Conservation (phyloP, 1,140 invertebrate genomes). For the Saccostrea glomerata region DNA sequence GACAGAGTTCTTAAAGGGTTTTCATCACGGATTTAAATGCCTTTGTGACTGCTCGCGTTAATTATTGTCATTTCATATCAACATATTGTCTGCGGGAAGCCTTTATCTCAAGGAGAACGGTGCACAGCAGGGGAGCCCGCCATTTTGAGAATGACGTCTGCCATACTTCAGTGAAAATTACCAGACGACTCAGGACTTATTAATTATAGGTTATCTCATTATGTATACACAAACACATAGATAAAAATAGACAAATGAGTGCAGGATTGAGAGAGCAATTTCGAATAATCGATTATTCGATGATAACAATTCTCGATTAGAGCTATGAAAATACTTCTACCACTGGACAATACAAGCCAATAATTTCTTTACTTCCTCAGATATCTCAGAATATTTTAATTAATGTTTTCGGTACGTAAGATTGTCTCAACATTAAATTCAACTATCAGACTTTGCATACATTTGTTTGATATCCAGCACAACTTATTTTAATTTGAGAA, state of each 20-base stretch:
- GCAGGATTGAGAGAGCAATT: background rate
- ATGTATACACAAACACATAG: background rate
- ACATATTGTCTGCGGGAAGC: background rate
- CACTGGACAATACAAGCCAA: too few relatives aligned
- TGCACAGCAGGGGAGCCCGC: background rate
- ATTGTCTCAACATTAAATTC: too few relatives aligned
- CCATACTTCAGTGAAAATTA: background rate
- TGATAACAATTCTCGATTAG: too few relatives aligned
- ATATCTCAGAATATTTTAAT: too few relatives aligned
- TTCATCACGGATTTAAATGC: constrained; percentile 35
- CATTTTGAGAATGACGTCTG: background rate
- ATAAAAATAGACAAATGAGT: background rate
- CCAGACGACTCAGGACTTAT: background rate
- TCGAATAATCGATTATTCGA: background rate
- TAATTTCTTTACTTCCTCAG: too few relatives aligned
- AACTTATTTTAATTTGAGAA: too few relatives aligned
- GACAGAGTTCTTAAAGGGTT: background rate
- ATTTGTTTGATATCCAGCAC: too few relatives aligned
- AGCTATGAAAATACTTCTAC: too few relatives aligned
- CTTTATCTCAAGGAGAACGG: background rate
- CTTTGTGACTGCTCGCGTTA: constrained; percentile 13
- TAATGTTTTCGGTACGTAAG: too few relatives aligned
- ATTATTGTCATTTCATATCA: constrained; percentile 34
- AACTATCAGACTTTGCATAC: too few relatives aligned
- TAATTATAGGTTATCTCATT: background rate